phyloP scores from a whole-genome alignment of 1,140 invertebrate species.

The Orchestia grillus region DNA sequence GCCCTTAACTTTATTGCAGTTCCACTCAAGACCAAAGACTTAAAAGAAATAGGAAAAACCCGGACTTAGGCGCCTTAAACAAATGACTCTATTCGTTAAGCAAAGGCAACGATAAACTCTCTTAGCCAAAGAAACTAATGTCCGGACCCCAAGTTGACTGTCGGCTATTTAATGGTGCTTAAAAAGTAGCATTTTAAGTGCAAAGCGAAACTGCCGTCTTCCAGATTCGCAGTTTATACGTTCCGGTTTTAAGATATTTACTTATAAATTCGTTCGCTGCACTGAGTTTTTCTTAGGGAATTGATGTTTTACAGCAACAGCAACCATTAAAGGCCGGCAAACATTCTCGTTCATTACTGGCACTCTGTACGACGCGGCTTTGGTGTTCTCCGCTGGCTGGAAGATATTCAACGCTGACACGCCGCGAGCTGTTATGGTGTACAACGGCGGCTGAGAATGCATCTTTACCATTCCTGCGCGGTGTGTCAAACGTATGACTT shows the following conservation, averaged over 20 bases:
- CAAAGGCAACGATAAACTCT: conserved; percentile 56
- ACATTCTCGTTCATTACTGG: conserved; percentile 31
- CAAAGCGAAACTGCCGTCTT: conserved; percentile 42
- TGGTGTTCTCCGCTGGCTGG: background rate
- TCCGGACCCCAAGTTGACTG: conserved; percentile 39
- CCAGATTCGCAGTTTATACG: conserved; percentile 13
- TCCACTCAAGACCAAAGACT: conserved; percentile 49
- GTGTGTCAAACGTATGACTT: background rate
- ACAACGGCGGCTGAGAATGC: background rate
- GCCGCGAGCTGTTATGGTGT: background rate
- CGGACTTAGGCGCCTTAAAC: conserved; percentile 46
- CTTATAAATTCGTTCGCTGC: conserved; percentile 2
- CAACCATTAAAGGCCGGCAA: background rate
- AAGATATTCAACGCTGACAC: background rate
- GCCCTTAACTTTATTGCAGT: conserved; percentile 53
- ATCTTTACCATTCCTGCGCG: background rate
- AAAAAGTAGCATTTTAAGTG: conserved; percentile 56
- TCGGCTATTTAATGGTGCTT: conserved; percentile 47
- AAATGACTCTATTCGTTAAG: conserved; percentile 56
- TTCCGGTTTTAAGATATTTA: conserved; percentile 19
- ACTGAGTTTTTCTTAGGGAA: background rate
- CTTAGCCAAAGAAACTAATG: conserved; percentile 52
- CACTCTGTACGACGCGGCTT: background rate
- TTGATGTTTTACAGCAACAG: conserved; percentile 27
- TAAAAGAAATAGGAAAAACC: conserved; percentile 39